phyloP scores from a whole-genome alignment of 2,113 vertebrate species.

The Ranitomeya imitator region DNA sequence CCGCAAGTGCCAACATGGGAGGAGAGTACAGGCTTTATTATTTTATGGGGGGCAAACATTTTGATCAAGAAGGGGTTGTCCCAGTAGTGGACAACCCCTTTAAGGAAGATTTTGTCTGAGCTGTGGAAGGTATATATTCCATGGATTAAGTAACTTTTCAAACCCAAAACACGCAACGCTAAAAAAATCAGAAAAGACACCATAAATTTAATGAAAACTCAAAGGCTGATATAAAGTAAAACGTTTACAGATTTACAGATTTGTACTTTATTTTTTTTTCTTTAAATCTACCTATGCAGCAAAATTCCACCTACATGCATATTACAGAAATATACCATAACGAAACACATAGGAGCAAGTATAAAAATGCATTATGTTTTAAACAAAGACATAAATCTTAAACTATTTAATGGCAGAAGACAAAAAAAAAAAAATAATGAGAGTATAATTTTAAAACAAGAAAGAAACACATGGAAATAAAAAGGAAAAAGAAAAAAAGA shows the following conservation, averaged over 20 bases:
- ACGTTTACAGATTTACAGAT: constrained; percentile 31
- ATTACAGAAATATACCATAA: constrained; percentile 55
- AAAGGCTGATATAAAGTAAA: constrained; percentile 20
- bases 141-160: not conserved
- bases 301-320: constrained; percentile 55
- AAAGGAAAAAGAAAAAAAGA: too few relatives aligned
- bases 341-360: constrained; percentile 34
- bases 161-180: too few relatives aligned
- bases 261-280: constrained; percentile 39
- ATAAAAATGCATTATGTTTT: constrained; percentile 43
- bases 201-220: not conserved
- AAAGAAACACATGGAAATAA: constrained; percentile 36
- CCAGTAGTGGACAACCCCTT: too few relatives aligned
- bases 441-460: constrained; percentile 41
- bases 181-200: not conserved
- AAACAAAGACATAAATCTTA: constrained; percentile 38
- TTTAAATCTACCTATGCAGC: constrained; percentile 51
- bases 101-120: too few relatives aligned
- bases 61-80: too few relatives aligned
- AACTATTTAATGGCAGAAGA: constrained; percentile 36
- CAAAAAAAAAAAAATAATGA: constrained; percentile 3
- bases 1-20: too few relatives aligned
- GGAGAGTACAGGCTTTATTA: too few relatives aligned
- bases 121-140: too few relatives aligned
- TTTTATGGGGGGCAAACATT: too few relatives aligned